These are phyloP conservation scores for Cynocephalus volans DNA, from an alignment of 2,113 vertebrate species.

Conservation along the genomic window DNA sequence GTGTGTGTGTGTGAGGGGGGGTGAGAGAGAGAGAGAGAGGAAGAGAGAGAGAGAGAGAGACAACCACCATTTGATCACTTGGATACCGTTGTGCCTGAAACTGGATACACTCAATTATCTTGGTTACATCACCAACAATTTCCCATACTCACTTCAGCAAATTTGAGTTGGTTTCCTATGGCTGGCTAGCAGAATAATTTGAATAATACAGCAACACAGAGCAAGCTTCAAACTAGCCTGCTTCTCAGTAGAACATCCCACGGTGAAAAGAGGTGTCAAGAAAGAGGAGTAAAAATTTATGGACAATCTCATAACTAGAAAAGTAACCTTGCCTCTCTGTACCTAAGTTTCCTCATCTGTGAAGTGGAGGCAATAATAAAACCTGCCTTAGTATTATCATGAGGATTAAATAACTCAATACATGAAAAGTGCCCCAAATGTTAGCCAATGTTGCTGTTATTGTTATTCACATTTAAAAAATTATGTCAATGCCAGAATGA, in stretches of 20 bases:
- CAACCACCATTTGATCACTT: neutral
- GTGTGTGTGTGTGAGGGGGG: too few relatives aligned
- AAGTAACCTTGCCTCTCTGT: neutral
- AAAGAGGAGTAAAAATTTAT: neutral
- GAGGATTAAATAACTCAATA: neutral
- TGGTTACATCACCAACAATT: neutral
- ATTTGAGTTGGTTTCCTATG: neutral
- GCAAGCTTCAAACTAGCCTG: neutral
- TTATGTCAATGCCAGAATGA: neutral
- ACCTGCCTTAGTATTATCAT: neutral
- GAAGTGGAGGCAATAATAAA: neutral
- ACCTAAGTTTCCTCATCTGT: neutral
- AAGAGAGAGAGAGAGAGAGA: neutral
- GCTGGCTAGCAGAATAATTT: neutral
- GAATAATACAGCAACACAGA: neutral
- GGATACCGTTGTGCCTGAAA: neutral
- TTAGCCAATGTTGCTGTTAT: neutral
- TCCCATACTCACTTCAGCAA: neutral
- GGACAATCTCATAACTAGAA: neutral
- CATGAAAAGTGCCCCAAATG: neutral
- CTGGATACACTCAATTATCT: neutral
- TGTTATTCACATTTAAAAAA: neutral
- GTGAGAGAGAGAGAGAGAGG: too few relatives aligned
- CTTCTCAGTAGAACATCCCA: neutral
- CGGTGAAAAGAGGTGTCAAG: neutral